These are phyloP conservation scores for Mylabris phalerata DNA, from an alignment of 1,140 invertebrate species.

Conservation along the genomic window DNA sequence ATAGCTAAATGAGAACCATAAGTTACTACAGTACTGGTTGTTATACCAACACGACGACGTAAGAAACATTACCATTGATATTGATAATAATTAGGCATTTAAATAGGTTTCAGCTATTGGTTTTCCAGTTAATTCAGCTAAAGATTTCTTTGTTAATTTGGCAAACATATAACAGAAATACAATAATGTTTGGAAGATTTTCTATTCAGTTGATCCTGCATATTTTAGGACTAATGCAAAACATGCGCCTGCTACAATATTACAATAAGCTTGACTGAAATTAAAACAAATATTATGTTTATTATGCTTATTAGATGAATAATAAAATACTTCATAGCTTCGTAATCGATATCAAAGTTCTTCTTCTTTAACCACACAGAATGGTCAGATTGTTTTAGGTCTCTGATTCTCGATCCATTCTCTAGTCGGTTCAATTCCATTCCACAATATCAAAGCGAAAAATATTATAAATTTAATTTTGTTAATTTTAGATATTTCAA, in stretches of 20 bases:
- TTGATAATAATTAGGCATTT: slow-evolving; percentile 71
- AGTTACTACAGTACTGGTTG: slow-evolving; percentile 60
- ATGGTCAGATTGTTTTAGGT: slow-evolving; percentile 64
- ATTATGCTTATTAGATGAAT: slow-evolving; percentile 4
- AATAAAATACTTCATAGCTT: slow-evolving; percentile 81
- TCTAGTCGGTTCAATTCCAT: slow-evolving; percentile 68
- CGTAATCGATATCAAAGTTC: slow-evolving; percentile 70
- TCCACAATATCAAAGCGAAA: slow-evolving; percentile 70
- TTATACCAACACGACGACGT: slow-evolving; percentile 60
- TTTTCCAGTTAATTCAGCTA: slow-evolving; percentile 82
- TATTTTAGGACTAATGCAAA: slow-evolving; percentile 90
- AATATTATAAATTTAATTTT: too few species aligned
- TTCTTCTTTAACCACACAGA: slow-evolving; percentile 60
- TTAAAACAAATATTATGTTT: background rate
- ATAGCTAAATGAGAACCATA: slow-evolving; percentile 93
- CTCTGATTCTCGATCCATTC: slow-evolving; percentile 83
- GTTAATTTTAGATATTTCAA: too few species aligned
- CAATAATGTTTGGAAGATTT: slow-evolving; percentile 70
- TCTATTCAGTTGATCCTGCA: slow-evolving; percentile 81
- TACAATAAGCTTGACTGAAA: slow-evolving; percentile 87
- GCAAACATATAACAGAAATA: slow-evolving; percentile 63
- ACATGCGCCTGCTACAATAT: slow-evolving; percentile 89
- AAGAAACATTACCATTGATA: slow-evolving; percentile 87
- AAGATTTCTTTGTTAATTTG: slow-evolving; percentile 55
- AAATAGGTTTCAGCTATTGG: slow-evolving; percentile 85